Base-by-base conservation (phyloP, 2,113 vertebrate species). In the Scalopus aquaticus region DNA sequence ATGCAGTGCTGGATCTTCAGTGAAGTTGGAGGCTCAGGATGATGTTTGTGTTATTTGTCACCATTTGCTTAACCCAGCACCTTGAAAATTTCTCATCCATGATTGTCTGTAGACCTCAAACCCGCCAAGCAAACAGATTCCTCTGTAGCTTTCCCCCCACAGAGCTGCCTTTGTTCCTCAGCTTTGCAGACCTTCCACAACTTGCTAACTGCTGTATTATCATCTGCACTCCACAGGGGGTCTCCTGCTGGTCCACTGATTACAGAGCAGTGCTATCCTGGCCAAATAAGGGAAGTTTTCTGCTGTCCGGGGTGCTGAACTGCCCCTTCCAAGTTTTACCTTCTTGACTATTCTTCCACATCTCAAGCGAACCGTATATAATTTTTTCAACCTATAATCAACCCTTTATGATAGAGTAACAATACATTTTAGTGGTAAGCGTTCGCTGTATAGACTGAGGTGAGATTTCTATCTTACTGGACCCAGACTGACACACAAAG, bases 141-240 rank as follows among this genome's bases (percentile, higher is more conserved):
- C 16, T 2, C 10, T n/a, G 8, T 3, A 72, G 44, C 49, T 51
- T 17, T 51, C 6, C 15, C 3, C 16, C 10, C 16, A 11, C 19
- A n/a, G 1, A 4, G 5, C 4, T 39, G 17, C 9, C 3, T n/a
- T 20, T 35, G 17, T 7, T 6, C 39, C 46, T 46, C 6, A 35
- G 8, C n/a, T 80, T 51, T 65, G 10, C 6, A 7, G 49, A 16
- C 30, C 28, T 9, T 64, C 65, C 30, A 4, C 24, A 0, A 2
- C 19, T 6, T 22, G 20, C 51, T 2, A 6, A 9, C 22, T 9
- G 16, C 2, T 35, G 49, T 22, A 9, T 86, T n/a, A 39, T 19
- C 9, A n/a, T 56, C 19, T 56, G 54, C 20, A 9, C 17, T 4
- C 4, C n/a, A n/a, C 24, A 26, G 30, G 16, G 6, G 20, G 2